Conservation (phyloP, 2,797 vertebrate species). For the Diglossa cyanea region DNA sequence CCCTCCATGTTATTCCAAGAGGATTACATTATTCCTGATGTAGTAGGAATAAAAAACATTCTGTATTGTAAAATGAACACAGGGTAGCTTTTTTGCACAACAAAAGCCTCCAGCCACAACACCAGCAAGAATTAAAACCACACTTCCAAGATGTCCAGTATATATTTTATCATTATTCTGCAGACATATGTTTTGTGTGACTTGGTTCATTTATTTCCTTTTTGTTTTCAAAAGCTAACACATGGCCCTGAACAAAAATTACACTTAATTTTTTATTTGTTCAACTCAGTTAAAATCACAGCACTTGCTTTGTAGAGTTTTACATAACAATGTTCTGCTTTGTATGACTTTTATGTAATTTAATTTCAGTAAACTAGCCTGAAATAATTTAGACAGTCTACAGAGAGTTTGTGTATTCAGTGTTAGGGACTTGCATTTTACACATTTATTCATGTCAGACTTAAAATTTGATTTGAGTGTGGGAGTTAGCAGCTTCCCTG, state of each 20-base stretch:
- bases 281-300: constrained; percentile 38
- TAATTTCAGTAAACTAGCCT: constrained; percentile 42
- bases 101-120: constrained; percentile 43
- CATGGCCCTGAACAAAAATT: constrained; percentile 36
- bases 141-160: constrained; percentile 7
- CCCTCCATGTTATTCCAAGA: not conserved
- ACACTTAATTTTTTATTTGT: constrained; percentile 33
- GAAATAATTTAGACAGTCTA: constrained; percentile 32
- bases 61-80: not conserved
- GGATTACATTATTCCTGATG: not conserved
- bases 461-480: constrained; percentile 12
- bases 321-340: constrained; percentile 36
- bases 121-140: constrained; percentile 61
- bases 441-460: constrained; percentile 23
- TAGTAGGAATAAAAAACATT: not conserved
- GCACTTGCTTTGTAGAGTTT: constrained; percentile 22
- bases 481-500: constrained; percentile 17
- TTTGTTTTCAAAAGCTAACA: constrained; percentile 55
- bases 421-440: constrained; percentile 25
- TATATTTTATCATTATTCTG: constrained; percentile 37
- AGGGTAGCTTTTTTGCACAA: not conserved
- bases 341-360: constrained; percentile 38
- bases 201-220: constrained; percentile 51
- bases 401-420: constrained; percentile 14
- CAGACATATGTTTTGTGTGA: constrained; percentile 43